Percentiles rank a stretch among this genome's conserved stretches.
These are phyloP conservation scores for Argyrosomus japonicus DNA, from an alignment of 2,113 vertebrate genomes.

Conservation along the genomic window DNA sequence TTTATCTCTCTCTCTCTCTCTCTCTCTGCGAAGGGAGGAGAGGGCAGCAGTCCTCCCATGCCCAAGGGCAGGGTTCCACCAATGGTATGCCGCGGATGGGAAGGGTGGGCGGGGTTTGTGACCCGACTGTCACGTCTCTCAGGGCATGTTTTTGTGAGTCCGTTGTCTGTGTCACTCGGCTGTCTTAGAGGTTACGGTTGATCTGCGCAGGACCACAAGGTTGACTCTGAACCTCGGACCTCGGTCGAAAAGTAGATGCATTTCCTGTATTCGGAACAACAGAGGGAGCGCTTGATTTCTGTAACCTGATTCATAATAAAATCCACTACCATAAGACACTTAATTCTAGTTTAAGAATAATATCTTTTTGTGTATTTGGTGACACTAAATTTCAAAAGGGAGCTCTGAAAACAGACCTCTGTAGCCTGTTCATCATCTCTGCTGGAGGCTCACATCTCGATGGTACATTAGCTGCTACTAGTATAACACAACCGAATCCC, in stretches of 20 bases:
- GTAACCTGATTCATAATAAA: not conserved
- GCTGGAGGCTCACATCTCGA: not conserved
- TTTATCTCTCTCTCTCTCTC: constrained; percentile 69
- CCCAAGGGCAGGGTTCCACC: constrained; percentile 81
- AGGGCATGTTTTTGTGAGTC: constrained; percentile 79
- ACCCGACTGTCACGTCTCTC: constrained; percentile 64
- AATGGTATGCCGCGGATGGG: constrained; percentile 82
- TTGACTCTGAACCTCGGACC: constrained; percentile 41
- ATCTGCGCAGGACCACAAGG: constrained; percentile 61
- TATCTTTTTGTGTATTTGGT: not conserved
- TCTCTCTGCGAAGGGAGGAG: constrained; percentile 82
- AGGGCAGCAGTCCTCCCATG: constrained; percentile 81
- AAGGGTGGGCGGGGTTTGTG: constrained; percentile 72
- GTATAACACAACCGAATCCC: not conserved
- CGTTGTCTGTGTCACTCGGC: constrained; percentile 70
- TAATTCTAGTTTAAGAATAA: not conserved
- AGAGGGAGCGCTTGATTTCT: constrained; percentile 9
- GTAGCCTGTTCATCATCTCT: not conserved
- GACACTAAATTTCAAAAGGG: not conserved
- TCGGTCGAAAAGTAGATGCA: not conserved
- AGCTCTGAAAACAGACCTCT: not conserved
- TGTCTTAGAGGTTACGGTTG: constrained; percentile 56
- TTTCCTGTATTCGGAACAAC: constrained; percentile 18
- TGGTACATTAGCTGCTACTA: not conserved
- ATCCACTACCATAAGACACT: not conserved